Percentiles rank a stretch among this genome's conserved stretches.
Conservation (phyloP, 2,797 vertebrate genomes). For the Pangasius macronema region DNA sequence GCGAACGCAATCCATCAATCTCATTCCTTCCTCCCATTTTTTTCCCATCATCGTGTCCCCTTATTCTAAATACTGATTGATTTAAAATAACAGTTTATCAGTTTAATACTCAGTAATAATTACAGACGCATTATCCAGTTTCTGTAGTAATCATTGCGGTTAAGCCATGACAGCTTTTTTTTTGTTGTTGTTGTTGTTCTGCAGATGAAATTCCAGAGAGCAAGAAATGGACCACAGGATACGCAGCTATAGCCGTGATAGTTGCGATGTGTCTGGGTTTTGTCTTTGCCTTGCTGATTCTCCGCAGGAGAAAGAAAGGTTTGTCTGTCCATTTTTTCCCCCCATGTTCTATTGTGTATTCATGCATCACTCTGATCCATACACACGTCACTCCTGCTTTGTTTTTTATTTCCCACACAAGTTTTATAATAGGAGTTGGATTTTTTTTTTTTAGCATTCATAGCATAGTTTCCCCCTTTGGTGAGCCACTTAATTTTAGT, state of each 20-base stretch:
- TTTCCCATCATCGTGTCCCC: too few relatives aligned
- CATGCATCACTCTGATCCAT: too few relatives aligned
- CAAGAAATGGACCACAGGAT: background rate
- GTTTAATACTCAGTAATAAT: background rate
- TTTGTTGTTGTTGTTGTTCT: conserved; percentile 43
- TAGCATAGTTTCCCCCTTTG: background rate
- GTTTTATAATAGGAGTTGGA: background rate
- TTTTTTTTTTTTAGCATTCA: background rate
- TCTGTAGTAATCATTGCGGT: background rate
- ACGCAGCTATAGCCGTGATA: conserved; percentile 22
- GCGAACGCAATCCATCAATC: too few relatives aligned
- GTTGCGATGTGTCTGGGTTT: conserved; percentile 17
- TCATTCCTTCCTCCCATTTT: too few relatives aligned
- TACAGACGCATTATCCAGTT: background rate
- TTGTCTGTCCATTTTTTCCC: background rate
- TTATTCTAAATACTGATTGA: background rate
- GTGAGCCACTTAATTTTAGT: background rate
- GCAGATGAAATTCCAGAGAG: conserved; percentile 63
- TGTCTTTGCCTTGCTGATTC: conserved; percentile 12
- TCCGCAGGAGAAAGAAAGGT: conserved; percentile 61
- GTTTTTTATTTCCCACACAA: background rate
- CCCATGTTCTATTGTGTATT: background rate
- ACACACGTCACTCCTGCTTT: background rate
- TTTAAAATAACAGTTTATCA: background rate
- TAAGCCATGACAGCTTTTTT: background rate